Evolutionary conservation across 2,113 vertebrate genomes (phyloP).

Genomic region (Potamarius usumacintae): DNA sequence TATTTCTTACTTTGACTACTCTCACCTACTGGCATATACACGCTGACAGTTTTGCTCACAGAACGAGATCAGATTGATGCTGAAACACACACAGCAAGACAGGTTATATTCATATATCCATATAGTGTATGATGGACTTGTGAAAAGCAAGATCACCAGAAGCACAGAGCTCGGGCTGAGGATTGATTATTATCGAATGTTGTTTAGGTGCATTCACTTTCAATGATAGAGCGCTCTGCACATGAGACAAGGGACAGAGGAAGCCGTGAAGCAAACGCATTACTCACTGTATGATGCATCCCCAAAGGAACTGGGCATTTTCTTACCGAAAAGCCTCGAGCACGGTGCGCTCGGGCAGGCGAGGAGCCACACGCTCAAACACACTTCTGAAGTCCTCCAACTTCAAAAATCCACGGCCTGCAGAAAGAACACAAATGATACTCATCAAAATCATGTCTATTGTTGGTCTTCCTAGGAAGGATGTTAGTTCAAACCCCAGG

Average conservation of each 20-base stretch:
- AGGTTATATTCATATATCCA: neutral
- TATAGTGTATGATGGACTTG: neutral
- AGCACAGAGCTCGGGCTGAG: neutral
- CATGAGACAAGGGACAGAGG: neutral
- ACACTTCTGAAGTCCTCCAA: conserved; percentile 74
- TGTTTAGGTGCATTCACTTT: neutral
- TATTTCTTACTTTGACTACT: too few species aligned
- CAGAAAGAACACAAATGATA: conserved; percentile 22
- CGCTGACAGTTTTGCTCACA: too few species aligned
- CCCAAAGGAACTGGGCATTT: neutral
- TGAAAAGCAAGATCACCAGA: neutral
- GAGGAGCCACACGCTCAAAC: conserved; percentile 68
- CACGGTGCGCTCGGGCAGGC: conserved; percentile 65
- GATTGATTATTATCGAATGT: neutral
- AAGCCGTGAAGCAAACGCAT: neutral
- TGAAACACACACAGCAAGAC: neutral
- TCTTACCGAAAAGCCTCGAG: conserved; percentile 75
- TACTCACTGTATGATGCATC: conserved; percentile 13
- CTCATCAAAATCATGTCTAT: conserved; percentile 15
- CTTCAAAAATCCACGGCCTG: conserved; percentile 73
- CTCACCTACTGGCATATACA: too few species aligned
- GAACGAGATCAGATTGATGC: neutral
- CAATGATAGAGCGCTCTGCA: neutral
- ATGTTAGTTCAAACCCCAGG: neutral
- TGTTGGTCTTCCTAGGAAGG: neutral